Conservation (phyloP, 2,888 invertebrate species). For the Eristalis intricaria region DNA sequence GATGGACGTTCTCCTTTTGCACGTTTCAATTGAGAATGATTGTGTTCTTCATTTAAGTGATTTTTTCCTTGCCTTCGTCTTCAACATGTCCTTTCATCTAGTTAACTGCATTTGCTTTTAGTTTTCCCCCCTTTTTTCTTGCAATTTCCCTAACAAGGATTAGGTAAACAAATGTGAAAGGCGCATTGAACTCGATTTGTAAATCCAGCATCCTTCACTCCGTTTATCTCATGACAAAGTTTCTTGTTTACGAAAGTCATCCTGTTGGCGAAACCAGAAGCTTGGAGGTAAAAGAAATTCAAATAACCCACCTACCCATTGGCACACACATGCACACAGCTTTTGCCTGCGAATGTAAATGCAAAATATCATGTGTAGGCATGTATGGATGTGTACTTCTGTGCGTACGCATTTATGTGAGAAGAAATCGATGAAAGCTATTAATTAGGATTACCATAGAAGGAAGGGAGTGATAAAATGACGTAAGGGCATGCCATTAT, state of each 20-base stretch:
- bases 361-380: neutral
- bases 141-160: neutral
- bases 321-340: neutral
- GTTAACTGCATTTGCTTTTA: conserved; percentile 5
- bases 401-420: neutral
- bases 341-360: neutral
- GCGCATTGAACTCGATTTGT: conserved; percentile 5
- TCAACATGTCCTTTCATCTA: neutral
- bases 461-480: neutral
- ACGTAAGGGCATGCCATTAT: neutral
- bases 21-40: conserved; percentile 2
- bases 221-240: neutral
- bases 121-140: neutral
- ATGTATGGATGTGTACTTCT: neutral
- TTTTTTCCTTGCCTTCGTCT: neutral
- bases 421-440: conserved; percentile 4
- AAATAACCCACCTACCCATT: neutral
- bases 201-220: neutral
- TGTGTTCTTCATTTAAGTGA: conserved; percentile 10
- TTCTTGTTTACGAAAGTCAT: conserved; percentile 3
- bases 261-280: neutral
- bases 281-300: neutral
- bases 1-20: conserved; percentile 2
- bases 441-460: neutral
- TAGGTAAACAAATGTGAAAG: conserved; percentile 8